Base-by-base conservation (phyloP, 2,888 invertebrate genomes). In the Crocallis elinguaria region DNA sequence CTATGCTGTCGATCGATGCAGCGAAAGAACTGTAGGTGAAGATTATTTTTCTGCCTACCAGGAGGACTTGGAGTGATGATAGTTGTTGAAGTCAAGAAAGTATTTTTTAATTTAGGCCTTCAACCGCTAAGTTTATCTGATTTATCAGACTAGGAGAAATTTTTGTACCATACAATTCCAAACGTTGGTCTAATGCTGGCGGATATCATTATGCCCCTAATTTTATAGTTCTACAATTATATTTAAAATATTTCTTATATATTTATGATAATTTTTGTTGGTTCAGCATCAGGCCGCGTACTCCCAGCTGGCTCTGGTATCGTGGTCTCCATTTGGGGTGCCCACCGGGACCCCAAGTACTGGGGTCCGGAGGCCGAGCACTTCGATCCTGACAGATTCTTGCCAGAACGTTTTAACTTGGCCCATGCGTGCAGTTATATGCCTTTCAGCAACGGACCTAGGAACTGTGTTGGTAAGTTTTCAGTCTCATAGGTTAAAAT, bases 361-460 rank as follows among this genome's bases (percentile, higher is more conserved):
- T 94, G 93, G 92, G 93, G 93, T 61, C 92, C 93, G 0, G 87
- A 94, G 46, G 93, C 94, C 0, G 92, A 93, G 14, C 82, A 83
- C 33, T 94, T 94, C 64, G 92, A 94, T 67, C 94, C 94, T 0
- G 93, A 94, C 60, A 75, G 94, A 48, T 94, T 94, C 70, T 67
- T 92, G 30, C 92, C 93, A 0, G 93, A 94, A 65, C 75, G 89
- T 55, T 79, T 78, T n/a, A 79, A 85, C 5, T 64, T 82, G 33
- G 63, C 77, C 7, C 77, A 89, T 49, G 57, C 88, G 3, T 92
- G 88, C 66, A 80, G 86, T 49, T 93, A 71, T 54, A 82, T 93
- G 75, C 92, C 93, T 0, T 93, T 93, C 50, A 92, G 92, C 59
- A 86, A 71, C 49, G 93, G 93, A 11, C 89, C 92, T 0, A 82